A percentile compares a stretch with the other conserved stretches of the same genome.
These are phyloP conservation scores for Teinopalpus imperialis DNA, from an alignment of 2,888 invertebrate genomes.

Conservation along the genomic window DNA sequence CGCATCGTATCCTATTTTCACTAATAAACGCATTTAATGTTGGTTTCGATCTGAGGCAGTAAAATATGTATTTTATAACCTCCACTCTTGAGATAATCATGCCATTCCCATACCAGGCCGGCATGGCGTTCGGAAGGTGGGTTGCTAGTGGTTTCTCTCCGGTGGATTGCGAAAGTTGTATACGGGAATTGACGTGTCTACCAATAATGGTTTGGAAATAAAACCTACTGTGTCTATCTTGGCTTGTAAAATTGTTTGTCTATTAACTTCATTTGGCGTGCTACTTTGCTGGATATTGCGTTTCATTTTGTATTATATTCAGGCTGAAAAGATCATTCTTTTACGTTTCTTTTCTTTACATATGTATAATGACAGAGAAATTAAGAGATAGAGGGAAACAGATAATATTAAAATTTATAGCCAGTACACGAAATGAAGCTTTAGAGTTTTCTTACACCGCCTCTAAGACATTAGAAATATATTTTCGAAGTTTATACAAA, in stretches of 20 bases:
- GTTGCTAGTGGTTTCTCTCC: slow-evolving; percentile 21
- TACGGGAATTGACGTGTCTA: slow-evolving; percentile 23
- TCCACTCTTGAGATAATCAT: slow-evolving; percentile 41
- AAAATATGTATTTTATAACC: slow-evolving; percentile 47
- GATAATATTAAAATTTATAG: too few species aligned
- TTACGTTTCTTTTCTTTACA: too few species aligned
- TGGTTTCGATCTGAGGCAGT: slow-evolving; percentile 36
- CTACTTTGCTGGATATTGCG: too few species aligned
- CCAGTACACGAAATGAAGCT: too few species aligned
- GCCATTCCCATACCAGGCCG: slow-evolving; percentile 37
- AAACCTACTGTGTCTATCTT: slow-evolving; percentile 29
- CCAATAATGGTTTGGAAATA: slow-evolving; percentile 27
- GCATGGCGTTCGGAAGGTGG: slow-evolving; percentile 28
- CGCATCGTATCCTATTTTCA: slow-evolving; percentile 33
- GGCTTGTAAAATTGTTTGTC: slow-evolving; percentile 29
- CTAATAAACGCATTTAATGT: slow-evolving; percentile 50
- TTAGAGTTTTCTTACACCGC: too few species aligned
- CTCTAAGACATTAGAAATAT: too few species aligned
- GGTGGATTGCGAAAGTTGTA: slow-evolving; percentile 16
- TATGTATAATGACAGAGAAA: too few species aligned
- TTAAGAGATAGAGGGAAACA: too few species aligned
- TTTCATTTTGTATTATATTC: too few species aligned
- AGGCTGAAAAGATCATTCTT: too few species aligned
- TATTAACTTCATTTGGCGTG: slow-evolving; percentile 1
- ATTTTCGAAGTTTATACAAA: too few species aligned